Percentiles rank a stretch among this genome's conserved stretches.
Conservation (phyloP, 2,888 invertebrate genomes). For the Imbricaverruca yamaguchii region DNA sequence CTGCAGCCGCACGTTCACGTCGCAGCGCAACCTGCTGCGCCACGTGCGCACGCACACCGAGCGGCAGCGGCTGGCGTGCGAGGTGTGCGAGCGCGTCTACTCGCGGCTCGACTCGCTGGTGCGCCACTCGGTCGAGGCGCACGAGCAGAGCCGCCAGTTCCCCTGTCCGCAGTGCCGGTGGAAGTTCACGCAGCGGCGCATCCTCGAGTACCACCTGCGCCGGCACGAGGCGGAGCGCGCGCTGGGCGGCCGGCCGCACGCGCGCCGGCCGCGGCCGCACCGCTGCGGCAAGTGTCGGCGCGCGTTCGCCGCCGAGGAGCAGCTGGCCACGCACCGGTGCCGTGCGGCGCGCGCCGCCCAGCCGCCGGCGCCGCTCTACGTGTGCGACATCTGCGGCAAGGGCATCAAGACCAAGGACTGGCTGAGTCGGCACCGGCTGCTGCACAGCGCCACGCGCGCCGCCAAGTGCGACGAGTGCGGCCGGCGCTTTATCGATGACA, state of each 20-base stretch:
- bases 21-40: not conserved
- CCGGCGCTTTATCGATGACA: not conserved
- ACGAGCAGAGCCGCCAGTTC: not conserved
- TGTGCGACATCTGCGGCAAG: conserved; percentile 15
- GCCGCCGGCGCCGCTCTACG: not conserved
- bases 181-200: not conserved
- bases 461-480: not conserved
- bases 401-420: conserved; percentile 7
- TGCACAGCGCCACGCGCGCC: not conserved
- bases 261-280: not conserved
- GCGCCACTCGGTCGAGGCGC: not conserved
- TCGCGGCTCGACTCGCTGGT: not conserved
- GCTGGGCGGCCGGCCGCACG: not conserved
- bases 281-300: not conserved
- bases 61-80: not conserved
- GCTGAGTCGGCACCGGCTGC: conserved; percentile 8
- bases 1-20: not conserved
- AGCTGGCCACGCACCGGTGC: not conserved
- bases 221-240: not conserved
- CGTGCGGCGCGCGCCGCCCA: not conserved
- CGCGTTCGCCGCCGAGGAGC: not conserved
- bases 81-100: conserved; percentile 14
- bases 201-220: not conserved
- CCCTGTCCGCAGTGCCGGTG: not conserved
- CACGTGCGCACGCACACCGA: not conserved